Evolutionary conservation across 2,888 invertebrate species (phyloP).

Genomic region (Sycophila texana): DNA sequence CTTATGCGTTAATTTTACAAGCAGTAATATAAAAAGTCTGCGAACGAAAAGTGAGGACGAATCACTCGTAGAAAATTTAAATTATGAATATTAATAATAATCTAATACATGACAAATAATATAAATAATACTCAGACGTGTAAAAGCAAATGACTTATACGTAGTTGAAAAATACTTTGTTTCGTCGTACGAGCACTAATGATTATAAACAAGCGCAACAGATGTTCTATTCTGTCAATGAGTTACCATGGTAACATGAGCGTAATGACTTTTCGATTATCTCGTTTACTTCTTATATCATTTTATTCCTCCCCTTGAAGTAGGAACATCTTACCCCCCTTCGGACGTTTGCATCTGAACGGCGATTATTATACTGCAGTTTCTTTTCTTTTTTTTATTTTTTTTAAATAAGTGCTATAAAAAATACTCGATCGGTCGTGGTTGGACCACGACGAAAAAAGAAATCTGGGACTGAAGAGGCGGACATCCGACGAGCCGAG

Average conservation of each 20-base stretch:
- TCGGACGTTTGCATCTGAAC: neutral
- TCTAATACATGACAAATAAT: conserved; percentile 10
- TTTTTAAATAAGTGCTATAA: conserved; percentile 29
- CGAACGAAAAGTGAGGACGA: neutral
- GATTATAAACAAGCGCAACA: conserved; percentile 23
- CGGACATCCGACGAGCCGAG: neutral
- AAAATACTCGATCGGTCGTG: conserved; percentile 29
- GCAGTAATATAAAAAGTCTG: neutral
- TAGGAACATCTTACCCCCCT: conserved; percentile 3
- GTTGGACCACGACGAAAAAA: neutral
- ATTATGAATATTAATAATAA: conserved; percentile 25
- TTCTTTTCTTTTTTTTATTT: neutral
- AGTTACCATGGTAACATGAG: conserved; percentile 57
- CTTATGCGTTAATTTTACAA: too few species aligned
- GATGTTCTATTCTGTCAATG: conserved; percentile 44
- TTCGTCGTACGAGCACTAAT: neutral
- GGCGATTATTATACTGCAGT: conserved; percentile 8
- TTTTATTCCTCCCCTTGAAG: conserved; percentile 5
- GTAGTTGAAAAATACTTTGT: conserved; percentile 14
- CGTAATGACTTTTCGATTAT: conserved; percentile 38
- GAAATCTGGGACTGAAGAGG: conserved; percentile 2
- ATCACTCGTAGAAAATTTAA: conserved; percentile 34
- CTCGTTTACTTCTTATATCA: neutral
- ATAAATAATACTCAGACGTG: conserved; percentile 44
- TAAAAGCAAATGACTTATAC: conserved; percentile 14